Conservation (phyloP, 2,113 vertebrate species). For the human (Homo sapiens) region GRCh38 chr17:62372001-62372500, state of each 20-base stretch:
- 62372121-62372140: background rate
- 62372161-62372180: background rate
- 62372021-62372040: background rate
- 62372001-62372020: background rate
- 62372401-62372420: too few relatives aligned
- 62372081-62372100: background rate
- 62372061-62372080: background rate
- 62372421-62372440: too few relatives aligned
- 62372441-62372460: too few relatives aligned
- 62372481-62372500: too few relatives aligned
- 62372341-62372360: too few relatives aligned
- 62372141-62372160: background rate
- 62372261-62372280: too few relatives aligned
- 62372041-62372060: background rate
- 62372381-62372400: too few relatives aligned
- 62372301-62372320: too few relatives aligned
- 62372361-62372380: too few relatives aligned
- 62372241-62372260: background rate
- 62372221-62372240: background rate
- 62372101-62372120: background rate
- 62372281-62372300: too few relatives aligned
- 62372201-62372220: background rate
- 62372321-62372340: too few relatives aligned
- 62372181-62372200: background rate
- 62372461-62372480: too few relatives aligned